These are phyloP conservation scores for Tridacna gigas DNA, from an alignment of 2,888 invertebrate species.

Conservation along the genomic window DNA sequence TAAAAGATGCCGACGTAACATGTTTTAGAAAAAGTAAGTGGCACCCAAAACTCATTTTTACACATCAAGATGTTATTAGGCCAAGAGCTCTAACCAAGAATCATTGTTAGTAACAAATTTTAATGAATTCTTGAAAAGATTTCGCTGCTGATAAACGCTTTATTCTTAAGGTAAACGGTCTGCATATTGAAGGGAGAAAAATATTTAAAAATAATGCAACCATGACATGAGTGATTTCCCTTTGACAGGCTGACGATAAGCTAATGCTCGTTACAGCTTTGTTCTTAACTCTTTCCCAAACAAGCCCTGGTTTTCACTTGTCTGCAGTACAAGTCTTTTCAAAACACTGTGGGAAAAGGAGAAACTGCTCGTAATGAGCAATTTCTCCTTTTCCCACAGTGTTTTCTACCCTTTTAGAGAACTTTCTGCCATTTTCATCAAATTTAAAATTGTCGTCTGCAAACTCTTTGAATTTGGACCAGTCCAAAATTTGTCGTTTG, in stretches of 20 bases:
- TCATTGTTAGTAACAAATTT: too few species aligned
- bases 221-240: not conserved
- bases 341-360: not conserved
- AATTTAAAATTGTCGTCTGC: too few species aligned
- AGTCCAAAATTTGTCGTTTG: not conserved
- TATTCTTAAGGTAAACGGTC: too few species aligned
- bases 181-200: too few species aligned
- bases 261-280: too few species aligned
- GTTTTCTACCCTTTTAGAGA: not conserved
- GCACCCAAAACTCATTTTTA: not conserved
- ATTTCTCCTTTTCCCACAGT: not conserved
- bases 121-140: too few species aligned
- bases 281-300: not conserved
- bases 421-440: too few species aligned
- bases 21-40: not conserved
- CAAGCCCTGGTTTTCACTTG: not conserved
- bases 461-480: not conserved
- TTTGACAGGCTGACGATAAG: too few species aligned
- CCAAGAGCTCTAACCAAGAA: not conserved
- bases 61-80: not conserved
- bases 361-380: not conserved
- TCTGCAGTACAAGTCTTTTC: not conserved
- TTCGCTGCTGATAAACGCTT: too few species aligned
- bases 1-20: not conserved
- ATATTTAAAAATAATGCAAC: too few species aligned